phyloP scores from a whole-genome alignment of 2,113 vertebrate species.

The Vicugna pacos region DNA sequence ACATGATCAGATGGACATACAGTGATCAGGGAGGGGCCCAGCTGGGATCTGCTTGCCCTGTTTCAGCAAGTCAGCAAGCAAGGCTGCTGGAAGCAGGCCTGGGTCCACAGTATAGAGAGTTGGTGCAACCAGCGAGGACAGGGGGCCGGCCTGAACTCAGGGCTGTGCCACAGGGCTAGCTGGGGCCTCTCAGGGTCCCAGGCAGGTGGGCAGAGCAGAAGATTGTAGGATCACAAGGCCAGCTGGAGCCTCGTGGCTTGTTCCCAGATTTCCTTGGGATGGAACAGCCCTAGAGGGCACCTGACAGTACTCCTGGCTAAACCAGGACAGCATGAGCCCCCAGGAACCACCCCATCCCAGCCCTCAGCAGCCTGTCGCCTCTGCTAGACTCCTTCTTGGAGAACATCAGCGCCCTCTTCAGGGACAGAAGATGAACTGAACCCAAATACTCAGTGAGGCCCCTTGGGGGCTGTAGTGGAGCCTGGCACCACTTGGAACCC shows the following conservation, averaged over 20 bases:
- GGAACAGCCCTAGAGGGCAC: background rate
- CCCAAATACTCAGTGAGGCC: background rate
- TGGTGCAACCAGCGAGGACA: background rate
- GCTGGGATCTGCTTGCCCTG: background rate
- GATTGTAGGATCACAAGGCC: background rate
- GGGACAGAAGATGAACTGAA: background rate
- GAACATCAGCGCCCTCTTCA: background rate
- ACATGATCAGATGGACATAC: background rate
- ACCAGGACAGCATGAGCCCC: rapidly evolving
- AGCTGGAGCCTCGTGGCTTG: background rate
- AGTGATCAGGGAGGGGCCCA: background rate
- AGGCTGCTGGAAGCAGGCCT: rapidly evolving
- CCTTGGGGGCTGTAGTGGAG: background rate
- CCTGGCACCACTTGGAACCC: background rate
- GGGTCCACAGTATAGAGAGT: background rate
- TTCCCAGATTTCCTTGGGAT: background rate
- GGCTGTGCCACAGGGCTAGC: background rate
- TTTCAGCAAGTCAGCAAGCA: background rate
- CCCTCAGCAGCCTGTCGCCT: background rate
- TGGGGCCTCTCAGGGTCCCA: background rate
- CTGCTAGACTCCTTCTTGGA: background rate
- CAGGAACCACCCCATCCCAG: rapidly evolving
- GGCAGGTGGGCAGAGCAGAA: background rate
- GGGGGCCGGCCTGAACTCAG: background rate
- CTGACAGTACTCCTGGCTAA: background rate